A percentile compares a stretch with the other conserved stretches of the same genome.
phyloP scores from a whole-genome alignment of 2,888 invertebrate genomes.

The Phalera bucephala region DNA sequence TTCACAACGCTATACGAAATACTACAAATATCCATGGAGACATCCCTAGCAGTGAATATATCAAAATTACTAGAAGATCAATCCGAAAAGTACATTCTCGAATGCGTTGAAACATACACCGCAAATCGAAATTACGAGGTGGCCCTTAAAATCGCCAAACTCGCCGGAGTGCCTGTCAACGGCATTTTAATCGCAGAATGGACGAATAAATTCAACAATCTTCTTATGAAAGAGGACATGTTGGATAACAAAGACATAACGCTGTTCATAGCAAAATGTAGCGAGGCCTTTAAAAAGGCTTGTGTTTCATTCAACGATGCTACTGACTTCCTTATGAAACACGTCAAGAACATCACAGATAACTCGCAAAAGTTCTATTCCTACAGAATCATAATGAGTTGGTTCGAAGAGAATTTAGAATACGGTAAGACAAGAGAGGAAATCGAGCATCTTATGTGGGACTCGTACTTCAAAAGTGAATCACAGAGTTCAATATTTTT shows the following conservation, averaged over 20 bases:
- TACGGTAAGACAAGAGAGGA: conserved; percentile 64
- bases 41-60: conserved; percentile 79
- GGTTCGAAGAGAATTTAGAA: conserved; percentile 70
- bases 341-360: conserved; percentile 74
- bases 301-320: conserved; percentile 84
- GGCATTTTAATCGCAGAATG: conserved; percentile 81
- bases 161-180: conserved; percentile 72
- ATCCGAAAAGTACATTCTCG: conserved; percentile 69
- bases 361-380: conserved; percentile 77
- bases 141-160: conserved; percentile 83
- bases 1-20: conserved; percentile 71
- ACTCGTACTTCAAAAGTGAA: conserved; percentile 61
- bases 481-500: conserved; percentile 49
- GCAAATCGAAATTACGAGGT: conserved; percentile 75
- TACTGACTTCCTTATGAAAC: conserved; percentile 84
- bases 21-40: conserved; percentile 82
- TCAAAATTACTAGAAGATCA: conserved; percentile 67
- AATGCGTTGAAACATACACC: conserved; percentile 81
- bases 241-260: conserved; percentile 64
- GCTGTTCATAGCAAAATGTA: conserved; percentile 84
- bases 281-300: conserved; percentile 83
- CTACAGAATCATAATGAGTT: conserved; percentile 72
- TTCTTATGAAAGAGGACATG: conserved; percentile 48
- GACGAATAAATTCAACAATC: conserved; percentile 72
- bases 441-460: conserved; percentile 77